Evolutionary conservation across 1,140 invertebrate genomes (phyloP), one percentile per base, ranked within the genome.

Genomic region (Lepidostoma basale): DNA sequence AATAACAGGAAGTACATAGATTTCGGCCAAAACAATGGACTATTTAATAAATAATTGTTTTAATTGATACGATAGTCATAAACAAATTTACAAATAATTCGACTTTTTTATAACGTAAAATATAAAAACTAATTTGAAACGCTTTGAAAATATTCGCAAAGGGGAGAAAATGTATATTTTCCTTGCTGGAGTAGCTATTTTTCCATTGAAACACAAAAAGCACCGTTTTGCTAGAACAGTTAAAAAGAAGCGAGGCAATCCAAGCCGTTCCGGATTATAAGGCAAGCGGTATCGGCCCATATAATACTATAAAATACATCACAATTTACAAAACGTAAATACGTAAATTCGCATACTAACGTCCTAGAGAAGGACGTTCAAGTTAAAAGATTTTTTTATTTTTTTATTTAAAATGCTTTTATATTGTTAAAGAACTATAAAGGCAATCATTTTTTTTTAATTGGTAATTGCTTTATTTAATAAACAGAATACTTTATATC

Each of bases 251-350:
- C 56, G 36, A 40, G 33, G 69, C 60, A 44, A 42, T 64, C 44
- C 44, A 23, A 36, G 20, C 26, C 60, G 69, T 71, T 71, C 69
- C 69, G 69, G 69, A 62, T 64, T 71, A 71, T 71, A 71, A 71
- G 64, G 45, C 69, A 62, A 59, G 60, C 69, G 12, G 42, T 40
- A 60, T 60, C 36, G 39, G 22, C 56, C 28, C 39, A 18, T 42
- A 40, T 60, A 60, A 60, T 39, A 60, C 40, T 44, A 62, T 62
- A 47, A 45, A 62, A 62, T 47, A 47, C 25, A 62, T 47, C 40
- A 12, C 16, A 33, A 40, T 60, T 60, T 60, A 12, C 36, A 3
- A 26, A 56, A 56, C 52, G 30, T 56, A 56, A 33, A 56, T 56
- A 56, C 26, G 52, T 56, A 1, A 9, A 10, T 22, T 22, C 14